These are phyloP conservation scores for Drosophila melanogaster DNA, from an alignment of 1,140 invertebrate species.

Conservation along the genomic window Release_6_plus_ISO1_MT NT_033777.3:11632001-11632500, in stretches of 20 bases:
- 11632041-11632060: constrained; percentile 13
- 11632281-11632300: constrained; percentile 1
- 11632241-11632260: constrained; percentile 52
- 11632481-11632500: constrained; percentile 56
- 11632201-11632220: constrained; percentile 43
- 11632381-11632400: constrained; percentile 17
- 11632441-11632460: constrained; percentile 31
- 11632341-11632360: constrained; percentile 10
- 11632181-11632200: constrained; percentile 8
- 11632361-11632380: constrained; percentile 19
- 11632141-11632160: constrained; percentile 54
- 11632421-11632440: constrained; percentile 35
- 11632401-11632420: constrained; percentile 7
- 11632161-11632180: constrained; percentile 27
- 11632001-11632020: constrained; percentile 38
- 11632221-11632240: constrained; percentile 12
- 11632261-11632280: constrained; percentile 6
- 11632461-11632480: not conserved
- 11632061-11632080: not conserved
- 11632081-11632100: constrained; percentile 28
- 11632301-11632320: constrained; percentile 27
- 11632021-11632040: constrained; percentile 18
- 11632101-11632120: constrained; percentile 20
- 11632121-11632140: constrained; percentile 8
- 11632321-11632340: constrained; percentile 13